Evolutionary conservation across 2,113 vertebrate genomes (phyloP), one percentile per base, ranked within the genome.

Genomic region (Ceyx cyanopectus): DNA sequence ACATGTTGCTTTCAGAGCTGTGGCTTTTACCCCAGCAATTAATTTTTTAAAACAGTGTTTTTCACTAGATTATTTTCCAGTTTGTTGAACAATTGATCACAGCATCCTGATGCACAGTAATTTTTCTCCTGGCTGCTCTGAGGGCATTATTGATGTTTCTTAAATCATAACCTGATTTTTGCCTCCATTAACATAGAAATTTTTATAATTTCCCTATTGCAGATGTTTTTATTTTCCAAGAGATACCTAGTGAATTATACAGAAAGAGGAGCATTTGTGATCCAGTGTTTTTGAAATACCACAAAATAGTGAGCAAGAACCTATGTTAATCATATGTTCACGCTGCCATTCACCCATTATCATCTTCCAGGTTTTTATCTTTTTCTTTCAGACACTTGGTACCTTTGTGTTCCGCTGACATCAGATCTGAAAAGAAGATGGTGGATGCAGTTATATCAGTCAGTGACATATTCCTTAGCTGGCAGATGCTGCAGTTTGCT

Each of bases 401-500:
- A 45, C 60, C 45, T 91, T 9, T 18, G 37, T 26, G 10, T 72
- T 90, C 62, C 69, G 23, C 18, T 81, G 46, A 74, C 79, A 77
- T 51, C 43, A 94, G n/a, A 46, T 66, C 41, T 75, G 53, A 90
- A 93, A 87, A 61, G 53, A 96, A 86, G 67, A 50, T 87, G 54
- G 82, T 89, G 57, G 80, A 80, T 1, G 2, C 0, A 1, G 67
- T 19, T 83, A 5, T 77, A 83, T 75, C 27, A 72, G 66, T 45
- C 66, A 73, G 24, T 70, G 74, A 93, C 60, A 85, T 43, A 81
- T 75, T 82, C 63, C 69, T 87, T 48, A 80, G 46, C 26, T 95
- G 93, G 74, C 77, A 96, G 85, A 88, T 83, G 65, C 50, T 83
- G 61, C 82, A 50, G 77, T 85, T 81, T 91, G 63, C 93, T 97